Conservation (phyloP, 2,888 invertebrate species). For the Leptopilina drosophilae region DNA sequence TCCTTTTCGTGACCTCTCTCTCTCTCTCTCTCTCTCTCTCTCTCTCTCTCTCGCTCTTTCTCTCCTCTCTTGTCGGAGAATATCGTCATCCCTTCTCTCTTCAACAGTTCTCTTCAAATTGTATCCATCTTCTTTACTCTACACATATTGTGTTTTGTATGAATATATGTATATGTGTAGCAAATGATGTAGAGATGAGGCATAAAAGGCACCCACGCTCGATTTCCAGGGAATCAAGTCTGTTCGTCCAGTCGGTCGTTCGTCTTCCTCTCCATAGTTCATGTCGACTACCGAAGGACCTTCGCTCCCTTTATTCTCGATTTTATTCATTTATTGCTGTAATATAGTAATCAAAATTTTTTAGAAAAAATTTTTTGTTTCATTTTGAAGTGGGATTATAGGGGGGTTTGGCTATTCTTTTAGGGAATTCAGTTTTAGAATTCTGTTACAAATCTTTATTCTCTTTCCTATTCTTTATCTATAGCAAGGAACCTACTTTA, state of each 20-base stretch:
- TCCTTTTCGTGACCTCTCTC: constrained; percentile 53
- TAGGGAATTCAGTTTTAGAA: no score
- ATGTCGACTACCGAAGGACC: constrained; percentile 42
- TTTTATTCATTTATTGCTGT: no score
- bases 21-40: constrained; percentile 69
- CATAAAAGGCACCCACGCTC: constrained; percentile 51
- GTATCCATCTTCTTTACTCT: constrained; percentile 30
- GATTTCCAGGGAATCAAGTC: constrained; percentile 53
- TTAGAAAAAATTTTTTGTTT: no score
- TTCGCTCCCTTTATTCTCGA: no score
- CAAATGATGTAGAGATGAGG: constrained; percentile 45
- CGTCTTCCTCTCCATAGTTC: constrained; percentile 44
- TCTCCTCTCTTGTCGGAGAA: constrained; percentile 53
- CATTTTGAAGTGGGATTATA: no score
- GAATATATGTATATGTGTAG: neutral
- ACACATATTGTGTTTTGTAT: constrained; percentile 14
- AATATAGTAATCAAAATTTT: no score
- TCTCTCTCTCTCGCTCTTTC: constrained; percentile 55
- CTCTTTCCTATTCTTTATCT: no score
- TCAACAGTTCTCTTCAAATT: constrained; percentile 43
- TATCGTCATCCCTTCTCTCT: constrained; percentile 51
- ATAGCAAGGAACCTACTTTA: no score
- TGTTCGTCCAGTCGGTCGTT: constrained; percentile 43
- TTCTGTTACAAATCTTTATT: no score
- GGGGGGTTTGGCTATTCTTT: no score